Base-by-base conservation (phyloP, 1,140 invertebrate species). In the Leptoteleia sp. region DNA sequence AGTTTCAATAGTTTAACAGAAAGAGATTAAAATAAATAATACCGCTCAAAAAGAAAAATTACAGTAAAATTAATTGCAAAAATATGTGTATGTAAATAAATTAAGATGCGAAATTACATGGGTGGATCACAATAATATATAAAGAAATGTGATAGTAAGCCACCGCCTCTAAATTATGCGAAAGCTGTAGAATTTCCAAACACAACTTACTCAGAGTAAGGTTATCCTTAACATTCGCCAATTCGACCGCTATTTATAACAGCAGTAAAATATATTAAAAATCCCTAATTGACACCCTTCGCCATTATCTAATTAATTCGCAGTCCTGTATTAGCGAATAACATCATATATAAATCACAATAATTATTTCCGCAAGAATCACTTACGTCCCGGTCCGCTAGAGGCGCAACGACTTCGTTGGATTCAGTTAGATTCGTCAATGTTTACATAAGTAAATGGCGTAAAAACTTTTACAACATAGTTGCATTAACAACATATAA, bases 161-260 rank as follows among this genome's bases (percentile, higher is more conserved):
- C 85, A 87, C 85, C 86, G 84, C 86, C 86, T 84, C 82, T 81
- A n/a, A n/a, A n/a, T n/a, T n/a, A n/a, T n/a, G n/a, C n/a, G n/a
- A n/a, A n/a, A n/a, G n/a, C n/a, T n/a, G n/a, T n/a, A n/a, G n/a
- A n/a, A n/a, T n/a, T n/a, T n/a, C n/a, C n/a, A n/a, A n/a, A n/a
- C n/a, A 13, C 0, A 2, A 76, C 67, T 78, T 38, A 75, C 73
- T 76, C 43, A 76, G 37, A 70, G 27, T 31, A 48, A 82, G 79
- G 64, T 78, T 62, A 62, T 77, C 57, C 43, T 77, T 62, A 62
- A 82, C 80, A 83, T 76, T 81, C 80, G 84, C 82, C 47, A 67
- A 76, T 77, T 61, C 17, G 37, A 55, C 17, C 8, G 57, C 25
- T 61, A 73, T 57, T 55, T 73, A 43, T 64, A 48, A 31, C 48